Percentiles rank a stretch among this genome's conserved stretches.
Evolutionary conservation across 2,113 vertebrate genomes (phyloP).

Genomic region (Bagarius yarrelli): DNA sequence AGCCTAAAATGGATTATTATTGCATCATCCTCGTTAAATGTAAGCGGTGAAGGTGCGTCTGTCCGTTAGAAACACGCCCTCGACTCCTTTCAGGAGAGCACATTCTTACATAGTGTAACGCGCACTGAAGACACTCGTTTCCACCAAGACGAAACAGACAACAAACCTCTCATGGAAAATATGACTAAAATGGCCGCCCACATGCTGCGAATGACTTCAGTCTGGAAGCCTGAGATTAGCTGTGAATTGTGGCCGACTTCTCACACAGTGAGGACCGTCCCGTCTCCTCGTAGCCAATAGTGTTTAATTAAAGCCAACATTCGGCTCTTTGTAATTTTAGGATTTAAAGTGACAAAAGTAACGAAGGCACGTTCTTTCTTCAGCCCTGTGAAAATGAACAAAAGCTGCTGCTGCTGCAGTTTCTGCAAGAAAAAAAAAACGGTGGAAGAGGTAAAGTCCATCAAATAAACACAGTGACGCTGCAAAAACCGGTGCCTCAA

Average conservation of each 20-base stretch:
- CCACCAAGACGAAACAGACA: constrained; percentile 40
- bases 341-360: constrained; percentile 35
- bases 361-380: constrained; percentile 12
- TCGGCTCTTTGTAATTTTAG: constrained; percentile 50
- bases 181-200: constrained; percentile 51
- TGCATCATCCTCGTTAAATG: no score
- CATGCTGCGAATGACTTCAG: constrained; percentile 38
- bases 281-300: constrained; percentile 34
- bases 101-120: constrained; percentile 37
- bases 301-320: constrained; percentile 49
- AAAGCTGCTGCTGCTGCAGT: constrained; percentile 24
- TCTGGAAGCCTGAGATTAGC: constrained; percentile 15
- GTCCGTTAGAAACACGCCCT: constrained; percentile 42
- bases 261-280: constrained; percentile 53
- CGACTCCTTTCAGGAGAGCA: constrained; percentile 26
- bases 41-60: not conserved
- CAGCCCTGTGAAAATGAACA: not conserved
- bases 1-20: no score
- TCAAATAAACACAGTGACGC: not conserved
- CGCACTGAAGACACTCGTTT: constrained; percentile 31
- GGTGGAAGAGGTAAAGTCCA: not conserved
- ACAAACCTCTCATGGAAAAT: constrained; percentile 51
- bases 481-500: not conserved
- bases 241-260: constrained; percentile 46
- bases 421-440: not conserved